Conservation (phyloP, 2,888 invertebrate species). For the Zygogramma bicolorata region DNA sequence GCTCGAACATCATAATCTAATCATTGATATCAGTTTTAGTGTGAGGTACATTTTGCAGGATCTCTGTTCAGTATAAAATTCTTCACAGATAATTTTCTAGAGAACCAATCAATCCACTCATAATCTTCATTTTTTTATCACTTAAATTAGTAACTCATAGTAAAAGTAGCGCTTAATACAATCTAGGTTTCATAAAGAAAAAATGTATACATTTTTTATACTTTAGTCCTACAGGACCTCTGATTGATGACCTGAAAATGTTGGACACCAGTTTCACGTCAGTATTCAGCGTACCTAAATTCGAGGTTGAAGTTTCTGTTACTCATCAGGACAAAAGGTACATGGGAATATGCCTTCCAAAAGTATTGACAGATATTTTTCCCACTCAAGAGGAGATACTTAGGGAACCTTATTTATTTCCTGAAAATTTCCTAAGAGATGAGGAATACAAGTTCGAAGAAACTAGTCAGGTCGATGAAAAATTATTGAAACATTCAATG, state of each 20-base stretch:
- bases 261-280: constrained; percentile 56
- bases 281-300: constrained; percentile 59
- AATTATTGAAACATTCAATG: constrained; percentile 44
- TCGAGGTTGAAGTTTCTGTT: constrained; percentile 51
- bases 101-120: no score
- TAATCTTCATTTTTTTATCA: no score
- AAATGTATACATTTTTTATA: constrained; percentile 31
- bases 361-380: constrained; percentile 76
- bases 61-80: no score
- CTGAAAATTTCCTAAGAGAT: constrained; percentile 23
- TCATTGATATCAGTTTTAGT: no score
- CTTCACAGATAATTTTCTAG: no score
- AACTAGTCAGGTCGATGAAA: background rate
- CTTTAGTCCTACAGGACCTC: constrained; percentile 40
- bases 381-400: constrained; percentile 47
- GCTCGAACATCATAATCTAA: no score
- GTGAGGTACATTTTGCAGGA: no score
- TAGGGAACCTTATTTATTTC: constrained; percentile 38
- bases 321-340: constrained; percentile 67
- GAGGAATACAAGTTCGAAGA: background rate
- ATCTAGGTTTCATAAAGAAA: no score
- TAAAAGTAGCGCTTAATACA: no score
- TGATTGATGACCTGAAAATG: constrained; percentile 44
- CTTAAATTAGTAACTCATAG: no score
- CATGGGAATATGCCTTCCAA: constrained; percentile 82